Conservation (phyloP, 2,888 invertebrate species). For the Orchestes rusci region DNA sequence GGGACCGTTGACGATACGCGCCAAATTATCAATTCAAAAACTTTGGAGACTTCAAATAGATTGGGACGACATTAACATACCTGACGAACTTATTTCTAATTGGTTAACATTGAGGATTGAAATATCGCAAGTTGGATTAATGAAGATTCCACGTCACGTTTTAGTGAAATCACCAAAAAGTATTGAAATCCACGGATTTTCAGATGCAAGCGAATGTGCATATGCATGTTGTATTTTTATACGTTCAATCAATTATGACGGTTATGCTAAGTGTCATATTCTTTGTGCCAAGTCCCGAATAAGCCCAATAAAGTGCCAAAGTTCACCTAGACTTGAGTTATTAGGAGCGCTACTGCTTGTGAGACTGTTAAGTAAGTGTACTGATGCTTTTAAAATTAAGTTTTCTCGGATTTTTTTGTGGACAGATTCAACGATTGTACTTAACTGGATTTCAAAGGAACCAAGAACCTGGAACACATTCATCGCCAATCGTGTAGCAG, state of each 20-base stretch:
- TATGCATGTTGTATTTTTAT: constrained; percentile 6
- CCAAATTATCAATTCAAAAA: constrained; percentile 23
- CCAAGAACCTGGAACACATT: constrained; percentile 5
- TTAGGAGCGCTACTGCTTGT: background rate
- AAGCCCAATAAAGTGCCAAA: background rate
- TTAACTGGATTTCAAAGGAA: constrained; percentile 2
- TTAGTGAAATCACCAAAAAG: background rate
- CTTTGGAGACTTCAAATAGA: constrained; percentile 19
- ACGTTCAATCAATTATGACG: background rate
- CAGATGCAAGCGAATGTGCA: constrained; percentile 7
- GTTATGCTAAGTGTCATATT: background rate
- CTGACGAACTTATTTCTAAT: constrained; percentile 4
- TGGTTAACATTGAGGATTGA: constrained; percentile 2
- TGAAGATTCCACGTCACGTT: constrained; percentile 5
- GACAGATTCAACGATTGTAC: constrained; percentile 4
- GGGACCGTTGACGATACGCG: constrained; percentile 18
- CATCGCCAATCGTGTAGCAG: constrained; percentile 12
- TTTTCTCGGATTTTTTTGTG: background rate
- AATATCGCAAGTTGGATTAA: constrained; percentile 1
- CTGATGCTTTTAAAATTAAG: background rate
- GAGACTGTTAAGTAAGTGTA: background rate
- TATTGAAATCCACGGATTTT: constrained; percentile 8
- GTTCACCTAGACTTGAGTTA: constrained; percentile 2
- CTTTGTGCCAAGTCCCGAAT: constrained; percentile 5
- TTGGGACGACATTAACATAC: constrained; percentile 22